Conservation (phyloP, 1,140 invertebrate species). For the Ooceraea biroi region DNA sequence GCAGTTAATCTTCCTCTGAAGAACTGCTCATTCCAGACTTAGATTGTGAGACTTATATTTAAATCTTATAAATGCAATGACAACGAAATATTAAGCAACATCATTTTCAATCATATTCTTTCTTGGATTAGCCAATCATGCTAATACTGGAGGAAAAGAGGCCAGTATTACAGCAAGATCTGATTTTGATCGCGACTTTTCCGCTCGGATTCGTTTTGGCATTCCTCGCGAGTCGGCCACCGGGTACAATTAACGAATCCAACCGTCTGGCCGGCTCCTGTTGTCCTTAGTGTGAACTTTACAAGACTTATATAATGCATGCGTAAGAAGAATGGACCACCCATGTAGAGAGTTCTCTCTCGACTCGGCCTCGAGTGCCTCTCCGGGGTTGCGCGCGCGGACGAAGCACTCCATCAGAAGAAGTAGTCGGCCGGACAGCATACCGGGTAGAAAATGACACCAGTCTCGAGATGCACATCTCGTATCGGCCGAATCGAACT, state of each 20-base stretch:
- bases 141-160: background rate
- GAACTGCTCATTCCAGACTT: background rate
- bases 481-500: conserved; percentile 60
- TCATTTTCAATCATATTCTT: background rate
- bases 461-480: conserved; percentile 59
- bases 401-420: conserved; percentile 83
- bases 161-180: conserved; percentile 21
- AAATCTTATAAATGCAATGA: background rate
- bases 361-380: conserved; percentile 80
- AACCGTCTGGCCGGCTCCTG: conserved; percentile 50
- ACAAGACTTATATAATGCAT: conserved; percentile 82
- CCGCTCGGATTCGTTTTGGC: background rate
- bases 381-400: conserved; percentile 82
- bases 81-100: background rate
- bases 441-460: conserved; percentile 81
- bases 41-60: background rate
- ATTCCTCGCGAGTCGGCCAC: conserved; percentile 20
- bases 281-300: conserved; percentile 74
- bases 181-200: conserved; percentile 42
- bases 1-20: background rate
- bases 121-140: background rate
- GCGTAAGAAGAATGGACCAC: conserved; percentile 85
- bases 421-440: conserved; percentile 76
- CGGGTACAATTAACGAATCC: conserved; percentile 72
- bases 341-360: conserved; percentile 82